Evolutionary conservation across 2,797 vertebrate genomes (phyloP).

Genomic region (Sebastes alutus): DNA sequence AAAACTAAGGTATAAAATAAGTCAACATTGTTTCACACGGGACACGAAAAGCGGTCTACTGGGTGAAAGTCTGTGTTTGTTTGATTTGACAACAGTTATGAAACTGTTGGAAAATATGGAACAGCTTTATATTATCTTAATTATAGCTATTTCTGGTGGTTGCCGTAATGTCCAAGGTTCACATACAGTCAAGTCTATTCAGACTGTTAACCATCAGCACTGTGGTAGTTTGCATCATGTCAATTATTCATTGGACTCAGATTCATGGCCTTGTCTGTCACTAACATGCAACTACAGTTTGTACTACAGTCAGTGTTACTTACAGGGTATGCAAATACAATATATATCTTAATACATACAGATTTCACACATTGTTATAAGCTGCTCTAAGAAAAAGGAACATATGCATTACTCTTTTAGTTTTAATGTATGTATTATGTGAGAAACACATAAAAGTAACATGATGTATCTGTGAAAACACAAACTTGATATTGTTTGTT

Average conservation of each 20-base stretch:
- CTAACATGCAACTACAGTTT: not conserved
- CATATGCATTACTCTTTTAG: not conserved
- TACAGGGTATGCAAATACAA: not conserved
- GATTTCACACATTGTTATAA: not conserved
- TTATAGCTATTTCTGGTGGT: not conserved
- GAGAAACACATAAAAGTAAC: not conserved
- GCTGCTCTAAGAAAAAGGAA: not conserved
- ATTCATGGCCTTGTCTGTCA: not conserved
- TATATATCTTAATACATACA: not conserved
- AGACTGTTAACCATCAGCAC: not conserved
- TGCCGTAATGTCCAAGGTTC: not conserved
- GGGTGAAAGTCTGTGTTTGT: no score
- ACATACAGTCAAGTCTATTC: not conserved
- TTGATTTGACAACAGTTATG: not conserved
- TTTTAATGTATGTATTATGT: not conserved
- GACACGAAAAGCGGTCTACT: no score
- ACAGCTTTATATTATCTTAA: not conserved
- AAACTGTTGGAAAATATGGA: not conserved
- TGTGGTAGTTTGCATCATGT: slow-evolving; percentile 1
- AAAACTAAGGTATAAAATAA: not conserved
- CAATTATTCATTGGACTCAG: slow-evolving; percentile 15
- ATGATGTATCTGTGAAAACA: not conserved
- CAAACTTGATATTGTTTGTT: slow-evolving; percentile 8
- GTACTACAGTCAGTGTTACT: not conserved
- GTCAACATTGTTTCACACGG: not conserved